Evolutionary conservation across 2,113 vertebrate genomes (phyloP).

Genomic region (Bufo gargarizans): DNA sequence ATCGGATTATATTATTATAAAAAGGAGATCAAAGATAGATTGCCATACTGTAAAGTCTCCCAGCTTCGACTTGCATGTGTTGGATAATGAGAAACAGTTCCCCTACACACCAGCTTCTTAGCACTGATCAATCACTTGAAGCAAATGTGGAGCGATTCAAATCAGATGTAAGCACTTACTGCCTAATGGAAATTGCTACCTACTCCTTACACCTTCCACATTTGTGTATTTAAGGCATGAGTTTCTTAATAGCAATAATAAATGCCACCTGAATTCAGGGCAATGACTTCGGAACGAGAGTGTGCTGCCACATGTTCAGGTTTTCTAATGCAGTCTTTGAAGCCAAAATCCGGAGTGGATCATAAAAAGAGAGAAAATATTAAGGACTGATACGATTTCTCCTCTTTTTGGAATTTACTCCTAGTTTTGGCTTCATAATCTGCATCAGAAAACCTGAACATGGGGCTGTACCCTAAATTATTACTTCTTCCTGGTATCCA

Average conservation of each 20-base stretch:
- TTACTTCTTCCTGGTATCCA: neutral
- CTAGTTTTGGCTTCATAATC: too few species aligned
- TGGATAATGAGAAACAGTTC: constrained; percentile 63
- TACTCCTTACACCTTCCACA: constrained; percentile 31
- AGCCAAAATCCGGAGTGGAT: too few species aligned
- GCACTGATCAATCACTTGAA: constrained; percentile 49
- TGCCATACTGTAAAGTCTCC: constrained; percentile 60
- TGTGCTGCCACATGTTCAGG: too few species aligned
- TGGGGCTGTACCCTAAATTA: too few species aligned
- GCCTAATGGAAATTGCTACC: constrained; percentile 46
- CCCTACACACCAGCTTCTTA: neutral
- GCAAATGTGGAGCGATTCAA: constrained; percentile 5
- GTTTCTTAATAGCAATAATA: constrained; percentile 38
- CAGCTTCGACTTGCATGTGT: constrained; percentile 43
- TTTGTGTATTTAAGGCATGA: constrained; percentile 16
- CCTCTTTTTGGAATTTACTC: too few species aligned
- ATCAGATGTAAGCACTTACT: constrained; percentile 53
- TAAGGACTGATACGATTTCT: too few species aligned
- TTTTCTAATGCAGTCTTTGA: too few species aligned
- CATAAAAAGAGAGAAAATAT: too few species aligned
- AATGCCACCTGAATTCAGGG: neutral
- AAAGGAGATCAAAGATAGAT: constrained; percentile 61
- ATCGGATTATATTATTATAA: constrained; percentile 57
- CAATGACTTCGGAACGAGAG: neutral
- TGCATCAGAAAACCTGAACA: too few species aligned